Base-by-base conservation (phyloP, 2,797 vertebrate genomes). In the Spondyliosoma cantharus region DNA sequence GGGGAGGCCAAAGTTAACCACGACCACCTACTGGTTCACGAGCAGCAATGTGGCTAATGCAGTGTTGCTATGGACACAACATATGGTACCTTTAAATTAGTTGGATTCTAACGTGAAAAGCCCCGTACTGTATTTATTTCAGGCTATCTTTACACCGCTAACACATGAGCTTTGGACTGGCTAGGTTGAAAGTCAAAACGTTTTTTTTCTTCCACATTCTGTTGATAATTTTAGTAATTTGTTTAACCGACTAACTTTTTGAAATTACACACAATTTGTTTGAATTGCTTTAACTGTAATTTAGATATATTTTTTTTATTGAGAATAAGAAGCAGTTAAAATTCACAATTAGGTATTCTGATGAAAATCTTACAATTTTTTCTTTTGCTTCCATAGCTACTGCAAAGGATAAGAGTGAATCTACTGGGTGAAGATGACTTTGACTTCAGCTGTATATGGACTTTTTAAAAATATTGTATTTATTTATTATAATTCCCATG, bases 371-470 rank as follows among this genome's bases (percentile, higher is more conserved):
- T 15, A 37, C 8, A 37, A 37, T 9, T 15, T 27, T 27, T 42
- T 58, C 13, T 12, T 59, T 64, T 46, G 42, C 59, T 59, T 69
- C 37, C 63, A 63, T n/a, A 68, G 24, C 6, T 20, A 3, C 65
- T 46, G 19, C 37, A 22, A 27, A 24, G 27, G 20, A 46, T 15
- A 7, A 20, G 15, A 53, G n/a, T 61, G 9, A 63, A 46, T 19
- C 52, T 56, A 60, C 32, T 64, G 17, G 22, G 13, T 58, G 70
- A 49, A n/a, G 37, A 42, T 52, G 32, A 66, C 63, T 45, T 70
- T 25, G 13, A 53, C 60, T 68, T 20, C 6, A 58, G 11, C 67
- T 66, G 58, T n/a, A 42, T 4, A 11, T 24, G 15, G 13, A 37
- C n/a, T 19, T 32, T 11, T 12, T 0, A 20, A 20, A 32, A 32